Percentiles rank a stretch among this genome's conserved stretches.
Conservation (phyloP, 37 sponge, comb jelly and placozoan species). For the Hormiphora californensis region DNA sequence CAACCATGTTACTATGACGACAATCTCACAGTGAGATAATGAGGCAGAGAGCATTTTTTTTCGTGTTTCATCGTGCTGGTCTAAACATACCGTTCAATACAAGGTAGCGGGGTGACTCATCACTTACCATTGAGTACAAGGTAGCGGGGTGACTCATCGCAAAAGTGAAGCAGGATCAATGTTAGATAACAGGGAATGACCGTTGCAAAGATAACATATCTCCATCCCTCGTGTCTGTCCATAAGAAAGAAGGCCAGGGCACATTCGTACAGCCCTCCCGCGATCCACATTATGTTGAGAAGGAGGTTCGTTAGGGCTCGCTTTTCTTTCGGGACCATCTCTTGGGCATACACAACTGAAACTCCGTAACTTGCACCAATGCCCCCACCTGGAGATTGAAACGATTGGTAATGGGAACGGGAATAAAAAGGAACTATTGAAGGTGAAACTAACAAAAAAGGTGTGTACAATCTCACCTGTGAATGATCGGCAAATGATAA, state of each 20-base stretch:
- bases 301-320: neutral
- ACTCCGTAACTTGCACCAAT: constrained; percentile 14
- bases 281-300: neutral
- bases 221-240: neutral
- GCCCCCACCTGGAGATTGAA: neutral
- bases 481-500: neutral
- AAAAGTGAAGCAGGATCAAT: neutral
- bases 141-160: constrained; percentile 22
- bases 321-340: neutral
- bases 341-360: neutral
- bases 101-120: constrained; percentile 11
- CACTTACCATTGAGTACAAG: constrained; percentile 1
- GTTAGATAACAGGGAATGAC: neutral
- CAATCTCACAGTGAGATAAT: too few species aligned
- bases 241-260: neutral
- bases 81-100: neutral
- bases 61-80: too few species aligned
- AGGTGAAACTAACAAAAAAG: too few species aligned
- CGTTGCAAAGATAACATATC: neutral
- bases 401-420: neutral
- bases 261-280: neutral
- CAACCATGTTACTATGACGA: neutral
- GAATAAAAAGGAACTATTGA: too few species aligned
- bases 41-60: too few species aligned
- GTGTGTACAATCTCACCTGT: neutral